Evolutionary conservation across 2,113 vertebrate species (phyloP).

Genomic region (Ardeotis arabs): DNA sequence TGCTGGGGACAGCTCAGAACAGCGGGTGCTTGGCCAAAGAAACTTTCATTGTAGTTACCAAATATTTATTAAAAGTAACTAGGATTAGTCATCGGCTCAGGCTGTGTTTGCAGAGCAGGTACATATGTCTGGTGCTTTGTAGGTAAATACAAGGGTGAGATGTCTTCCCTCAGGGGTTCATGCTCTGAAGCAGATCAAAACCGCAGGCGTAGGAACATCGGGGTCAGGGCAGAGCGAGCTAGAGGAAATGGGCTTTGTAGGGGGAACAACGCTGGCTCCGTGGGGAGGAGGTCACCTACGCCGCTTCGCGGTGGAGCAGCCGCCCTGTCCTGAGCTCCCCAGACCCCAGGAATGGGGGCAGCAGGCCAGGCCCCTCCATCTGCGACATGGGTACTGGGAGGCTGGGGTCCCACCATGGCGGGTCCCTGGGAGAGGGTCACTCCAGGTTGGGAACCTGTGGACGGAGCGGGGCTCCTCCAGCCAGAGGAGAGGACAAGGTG

Average conservation of each 20-base stretch:
- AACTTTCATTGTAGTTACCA: not conserved
- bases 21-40: not conserved
- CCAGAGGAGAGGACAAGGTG: accelerated
- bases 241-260: not conserved
- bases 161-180: not conserved
- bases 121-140: not conserved
- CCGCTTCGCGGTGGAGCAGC: accelerated
- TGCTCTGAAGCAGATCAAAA: not conserved
- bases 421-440: not conserved
- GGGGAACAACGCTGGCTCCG: accelerated
- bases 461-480: not conserved
- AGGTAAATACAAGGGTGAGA: not conserved
- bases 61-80: conserved; percentile 23
- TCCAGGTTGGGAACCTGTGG: not conserved
- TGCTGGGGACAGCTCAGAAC: not conserved
- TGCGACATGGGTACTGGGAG: too few species aligned
- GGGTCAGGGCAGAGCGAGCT: not conserved
- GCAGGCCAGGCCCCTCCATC: accelerated
- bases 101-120: not conserved
- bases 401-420: not conserved
- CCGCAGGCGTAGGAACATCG: not conserved
- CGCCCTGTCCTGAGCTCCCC: not conserved
- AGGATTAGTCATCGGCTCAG: not conserved
- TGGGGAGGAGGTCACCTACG: accelerated
- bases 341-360: accelerated